phyloP scores from a whole-genome alignment of 2,797 vertebrate species.

The Odontamblyopus rebecca region DNA sequence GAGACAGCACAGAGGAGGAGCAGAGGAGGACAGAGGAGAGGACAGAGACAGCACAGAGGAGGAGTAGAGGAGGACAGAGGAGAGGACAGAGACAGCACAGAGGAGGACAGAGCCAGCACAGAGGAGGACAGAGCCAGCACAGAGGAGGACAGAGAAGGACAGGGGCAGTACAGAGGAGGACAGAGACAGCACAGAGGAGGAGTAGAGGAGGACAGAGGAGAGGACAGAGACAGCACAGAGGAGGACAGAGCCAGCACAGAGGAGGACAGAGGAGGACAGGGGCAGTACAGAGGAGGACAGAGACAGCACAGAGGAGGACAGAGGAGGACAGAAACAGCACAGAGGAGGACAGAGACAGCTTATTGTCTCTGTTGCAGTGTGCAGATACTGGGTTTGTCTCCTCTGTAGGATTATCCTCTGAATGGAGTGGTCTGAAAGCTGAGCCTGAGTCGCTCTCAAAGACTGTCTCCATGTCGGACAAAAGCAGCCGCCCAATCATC shows the following conservation, averaged over 20 bases:
- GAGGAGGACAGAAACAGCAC: too few species aligned
- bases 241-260: too few species aligned
- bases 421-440: conserved; percentile 72
- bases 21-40: neutral
- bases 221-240: conserved; percentile 14
- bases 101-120: conserved; percentile 7
- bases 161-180: conserved; percentile 11
- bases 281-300: conserved; percentile 11
- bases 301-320: neutral
- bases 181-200: conserved; percentile 8
- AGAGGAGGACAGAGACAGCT: neutral
- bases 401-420: conserved; percentile 52
- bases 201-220: neutral
- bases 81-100: neutral
- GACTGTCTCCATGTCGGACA: conserved; percentile 55
- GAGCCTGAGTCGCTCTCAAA: conserved; percentile 66
- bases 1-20: conserved; percentile 9
- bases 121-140: too few species aligned
- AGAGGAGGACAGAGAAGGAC: neutral
- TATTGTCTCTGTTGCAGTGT: conserved; percentile 50
- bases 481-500: conserved; percentile 65
- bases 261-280: neutral
- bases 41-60: conserved; percentile 10
- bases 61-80: neutral
- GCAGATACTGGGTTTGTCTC: conserved; percentile 49